Conservation (phyloP, 64 coral and sea anemone species). For the Stichodactyla helianthus region DNA sequence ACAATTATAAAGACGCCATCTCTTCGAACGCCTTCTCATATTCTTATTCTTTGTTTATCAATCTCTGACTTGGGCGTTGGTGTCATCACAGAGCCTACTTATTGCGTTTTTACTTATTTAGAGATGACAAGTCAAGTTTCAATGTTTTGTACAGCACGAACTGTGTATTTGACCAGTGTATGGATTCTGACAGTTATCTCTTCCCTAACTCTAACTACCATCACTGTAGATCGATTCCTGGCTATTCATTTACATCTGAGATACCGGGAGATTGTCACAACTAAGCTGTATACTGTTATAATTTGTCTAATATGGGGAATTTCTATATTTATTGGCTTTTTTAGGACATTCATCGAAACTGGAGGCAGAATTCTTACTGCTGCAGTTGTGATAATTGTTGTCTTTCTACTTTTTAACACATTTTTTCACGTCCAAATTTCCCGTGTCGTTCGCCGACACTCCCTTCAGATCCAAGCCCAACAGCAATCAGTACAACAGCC, state of each 20-base stretch:
- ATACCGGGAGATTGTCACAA: neutral
- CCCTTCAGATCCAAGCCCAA: neutral
- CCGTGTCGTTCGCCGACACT: neutral
- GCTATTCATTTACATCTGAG: neutral
- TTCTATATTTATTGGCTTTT: neutral
- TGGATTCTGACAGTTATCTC: neutral
- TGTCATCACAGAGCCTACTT: neutral
- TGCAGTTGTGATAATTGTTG: neutral
- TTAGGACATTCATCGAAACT: neutral
- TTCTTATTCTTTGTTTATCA: neutral
- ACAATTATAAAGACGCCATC: neutral
- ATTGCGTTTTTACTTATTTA: neutral
- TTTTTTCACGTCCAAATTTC: neutral
- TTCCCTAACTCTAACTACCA: neutral
- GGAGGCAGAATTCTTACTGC: no score
- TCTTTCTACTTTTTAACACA: neutral
- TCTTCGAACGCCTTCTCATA: neutral
- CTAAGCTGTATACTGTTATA: neutral
- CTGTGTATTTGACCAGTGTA: neutral
- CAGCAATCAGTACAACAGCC: slow-evolving; percentile 11
- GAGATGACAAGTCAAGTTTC: neutral
- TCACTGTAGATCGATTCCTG: neutral
- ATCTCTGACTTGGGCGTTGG: neutral
- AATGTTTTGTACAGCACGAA: neutral
- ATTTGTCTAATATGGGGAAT: neutral